phyloP scores from a whole-genome alignment of 2,113 vertebrate genomes.

The Polyodon spathula region DNA sequence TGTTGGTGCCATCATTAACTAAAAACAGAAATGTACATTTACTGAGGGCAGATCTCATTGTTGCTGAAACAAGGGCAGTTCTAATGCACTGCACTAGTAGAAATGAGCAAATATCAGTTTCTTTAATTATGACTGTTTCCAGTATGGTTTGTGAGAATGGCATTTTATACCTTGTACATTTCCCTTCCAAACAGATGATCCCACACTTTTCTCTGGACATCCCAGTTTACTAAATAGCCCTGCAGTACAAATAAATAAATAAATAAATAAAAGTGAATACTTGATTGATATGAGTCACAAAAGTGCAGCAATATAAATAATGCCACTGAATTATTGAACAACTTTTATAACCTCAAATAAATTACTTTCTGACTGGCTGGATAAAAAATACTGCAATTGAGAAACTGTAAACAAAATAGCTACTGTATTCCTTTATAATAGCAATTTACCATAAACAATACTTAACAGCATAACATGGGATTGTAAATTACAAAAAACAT shows the following conservation, averaged over 20 bases:
- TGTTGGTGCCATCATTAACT: no score
- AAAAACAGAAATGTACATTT: neutral
- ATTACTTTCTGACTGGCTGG: no score
- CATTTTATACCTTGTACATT: constrained; percentile 82
- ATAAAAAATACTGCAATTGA: no score
- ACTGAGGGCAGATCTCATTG: no score
- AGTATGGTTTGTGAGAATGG: neutral
- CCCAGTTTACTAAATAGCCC: constrained; percentile 98
- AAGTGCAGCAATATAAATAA: no score
- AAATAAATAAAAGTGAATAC: neutral
- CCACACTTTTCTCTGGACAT: constrained; percentile 97
- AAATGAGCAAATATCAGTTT: neutral
- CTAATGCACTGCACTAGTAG: neutral
- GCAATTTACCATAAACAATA: neutral
- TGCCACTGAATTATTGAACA: no score
- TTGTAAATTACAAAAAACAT: no score
- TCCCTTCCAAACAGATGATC: constrained; percentile 97
- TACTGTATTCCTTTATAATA: neutral
- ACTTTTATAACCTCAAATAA: no score
- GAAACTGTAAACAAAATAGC: no score
- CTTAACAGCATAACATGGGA: no score
- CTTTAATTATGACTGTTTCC: neutral
- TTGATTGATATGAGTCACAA: no score
- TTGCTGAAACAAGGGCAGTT: neutral
- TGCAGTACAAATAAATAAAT: constrained; percentile 30